Base-by-base conservation (phyloP, 1,140 invertebrate species). In the Ganaspis sp. region DNA sequence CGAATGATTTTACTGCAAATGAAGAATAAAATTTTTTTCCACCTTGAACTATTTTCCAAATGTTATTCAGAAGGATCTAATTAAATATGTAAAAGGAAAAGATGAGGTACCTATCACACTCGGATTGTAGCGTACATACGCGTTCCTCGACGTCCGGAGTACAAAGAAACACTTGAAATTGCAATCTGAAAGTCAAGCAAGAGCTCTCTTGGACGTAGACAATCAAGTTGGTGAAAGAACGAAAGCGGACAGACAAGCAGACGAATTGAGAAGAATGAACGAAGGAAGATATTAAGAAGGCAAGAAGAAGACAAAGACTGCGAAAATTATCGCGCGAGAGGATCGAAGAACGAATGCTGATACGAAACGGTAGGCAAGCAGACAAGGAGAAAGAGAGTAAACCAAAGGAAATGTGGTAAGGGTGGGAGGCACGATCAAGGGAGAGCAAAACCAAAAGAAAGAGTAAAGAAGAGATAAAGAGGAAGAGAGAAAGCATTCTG, bases 381-480 rank as follows among this genome's bases (percentile, higher is more conserved):
- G 64, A 34, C 6, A 69, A 5, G 1, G 17, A 69, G n/a, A 69
- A 29, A 69, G n/a, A 69, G 34, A 69, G 64, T 69, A 12, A 69
- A 34, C 26, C 26, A 69, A 21, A 69, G 34, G 12, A 69, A 3
- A 34, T 69, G 29, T 15, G 34, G 26, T 54, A 54, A 40, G 77
- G 75, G 75, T 78, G 70, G 73, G 40, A 75, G 75, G 77, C 73
- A 79, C 80, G 76, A 53, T n/a, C 38, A 42, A 19, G 45, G 70
- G 40, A 58, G 74, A 72, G 73, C 58, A 78, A 81, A 77, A 45
- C 42, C 69, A 42, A 76, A 74, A 78, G 76, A 73, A 77, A 29
- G 70, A 74, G 75, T 76, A 72, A 69, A 75, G 75, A 72, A 72
- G 76, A 76, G 76, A 73, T 29, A n/a, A 34, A 45, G 54, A 72